Percentiles rank a stretch among this genome's conserved stretches.
These are phyloP conservation scores for Sebastes alutus DNA, from an alignment of 2,797 vertebrate genomes.

Conservation along the genomic window DNA sequence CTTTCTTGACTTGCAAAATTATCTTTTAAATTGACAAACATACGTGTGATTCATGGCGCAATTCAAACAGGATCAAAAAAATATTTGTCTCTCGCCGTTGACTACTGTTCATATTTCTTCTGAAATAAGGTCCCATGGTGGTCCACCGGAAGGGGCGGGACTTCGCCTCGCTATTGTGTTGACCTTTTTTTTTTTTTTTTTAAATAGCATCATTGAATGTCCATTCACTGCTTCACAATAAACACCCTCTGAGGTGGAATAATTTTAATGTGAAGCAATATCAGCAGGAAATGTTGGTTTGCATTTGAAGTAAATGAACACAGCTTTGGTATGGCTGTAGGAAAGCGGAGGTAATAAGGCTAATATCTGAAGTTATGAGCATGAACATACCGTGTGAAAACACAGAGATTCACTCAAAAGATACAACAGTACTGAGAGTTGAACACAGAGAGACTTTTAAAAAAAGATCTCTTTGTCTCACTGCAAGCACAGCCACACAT, in stretches of 20 bases:
- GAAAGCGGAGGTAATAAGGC: neutral
- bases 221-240: neutral
- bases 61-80: too few relatives aligned
- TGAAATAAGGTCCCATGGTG: too few relatives aligned
- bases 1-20: too few relatives aligned
- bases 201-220: too few relatives aligned
- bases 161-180: accelerated
- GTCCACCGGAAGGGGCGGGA: too few relatives aligned
- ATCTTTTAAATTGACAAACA: too few relatives aligned
- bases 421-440: neutral
- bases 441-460: neutral
- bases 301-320: neutral
- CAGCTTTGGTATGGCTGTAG: neutral
- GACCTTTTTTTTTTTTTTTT: too few relatives aligned
- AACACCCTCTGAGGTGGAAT: neutral
- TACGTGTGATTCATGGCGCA: too few relatives aligned
- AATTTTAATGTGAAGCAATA: neutral
- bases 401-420: neutral
- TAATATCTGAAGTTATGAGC: neutral
- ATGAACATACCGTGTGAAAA: neutral
- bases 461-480: neutral
- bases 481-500: neutral
- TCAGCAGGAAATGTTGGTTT: neutral
- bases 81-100: too few relatives aligned
- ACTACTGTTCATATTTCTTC: too few relatives aligned